Evolutionary conservation across 2,797 vertebrate species (phyloP).

Genomic region (Pristis pectinata): DNA sequence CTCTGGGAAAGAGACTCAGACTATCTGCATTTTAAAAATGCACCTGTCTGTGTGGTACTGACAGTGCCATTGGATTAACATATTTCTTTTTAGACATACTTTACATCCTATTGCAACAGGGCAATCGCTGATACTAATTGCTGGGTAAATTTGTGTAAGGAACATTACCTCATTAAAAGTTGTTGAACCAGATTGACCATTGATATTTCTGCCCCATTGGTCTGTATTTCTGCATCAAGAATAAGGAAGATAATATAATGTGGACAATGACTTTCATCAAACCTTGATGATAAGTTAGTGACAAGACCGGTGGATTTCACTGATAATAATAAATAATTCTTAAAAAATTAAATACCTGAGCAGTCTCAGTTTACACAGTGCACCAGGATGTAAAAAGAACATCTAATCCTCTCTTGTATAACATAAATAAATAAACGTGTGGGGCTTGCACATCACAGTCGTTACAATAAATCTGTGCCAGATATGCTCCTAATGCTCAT

Average conservation of each 20-base stretch:
- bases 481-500: slow-evolving; percentile 1
- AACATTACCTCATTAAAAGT: background rate
- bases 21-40: background rate
- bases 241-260: background rate
- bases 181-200: background rate
- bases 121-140: background rate
- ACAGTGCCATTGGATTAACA: background rate
- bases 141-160: background rate
- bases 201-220: background rate
- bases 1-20: too few species aligned
- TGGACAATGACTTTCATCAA: background rate
- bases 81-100: background rate
- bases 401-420: background rate
- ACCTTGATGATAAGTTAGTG: background rate
- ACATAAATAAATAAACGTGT: slow-evolving; percentile 30
- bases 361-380: background rate
- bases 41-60: background rate
- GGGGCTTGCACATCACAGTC: background rate
- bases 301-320: background rate
- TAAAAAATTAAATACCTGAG: background rate
- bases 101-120: too few species aligned
- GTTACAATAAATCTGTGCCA: slow-evolving; percentile 24
- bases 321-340: background rate
- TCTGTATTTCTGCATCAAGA: background rate
- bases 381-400: background rate